A percentile compares a stretch with the other conserved stretches of the same genome.
These are phyloP conservation scores for Trematocara unimaculatum DNA, from an alignment of 2,113 vertebrate species.

Conservation along the genomic window DNA sequence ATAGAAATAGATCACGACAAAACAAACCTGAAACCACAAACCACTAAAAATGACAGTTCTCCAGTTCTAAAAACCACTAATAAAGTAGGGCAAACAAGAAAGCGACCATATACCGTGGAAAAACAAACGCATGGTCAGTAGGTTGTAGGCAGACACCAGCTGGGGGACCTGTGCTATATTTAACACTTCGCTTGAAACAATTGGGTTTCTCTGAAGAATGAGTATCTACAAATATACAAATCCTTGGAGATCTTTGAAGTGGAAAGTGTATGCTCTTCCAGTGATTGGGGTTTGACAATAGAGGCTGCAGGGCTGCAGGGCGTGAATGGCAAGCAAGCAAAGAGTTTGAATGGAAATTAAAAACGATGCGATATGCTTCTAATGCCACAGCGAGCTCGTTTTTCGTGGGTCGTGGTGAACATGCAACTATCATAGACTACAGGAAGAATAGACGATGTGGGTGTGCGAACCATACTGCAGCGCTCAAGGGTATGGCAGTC, in stretches of 20 bases:
- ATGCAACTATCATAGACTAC: not conserved
- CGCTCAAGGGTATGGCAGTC: constrained; percentile 65
- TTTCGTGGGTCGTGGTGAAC: not conserved
- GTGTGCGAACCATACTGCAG: constrained; percentile 36
- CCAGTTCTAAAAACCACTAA: not conserved
- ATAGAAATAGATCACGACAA: not conserved
- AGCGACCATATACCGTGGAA: not conserved
- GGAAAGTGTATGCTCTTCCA: not conserved
- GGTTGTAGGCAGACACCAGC: constrained; percentile 14
- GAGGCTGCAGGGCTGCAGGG: constrained; percentile 18
- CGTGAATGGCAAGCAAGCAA: constrained; percentile 22
- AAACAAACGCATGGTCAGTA: constrained; percentile 35
- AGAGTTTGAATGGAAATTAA: not conserved
- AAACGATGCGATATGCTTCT: not conserved
- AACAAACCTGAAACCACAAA: not conserved
- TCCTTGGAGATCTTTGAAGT: not conserved
- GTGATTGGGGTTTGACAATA: not conserved
- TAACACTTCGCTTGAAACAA: constrained; percentile 23
- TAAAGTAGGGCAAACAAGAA: constrained; percentile 40
- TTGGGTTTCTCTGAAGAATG: not conserved
- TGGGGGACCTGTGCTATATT: constrained; percentile 43
- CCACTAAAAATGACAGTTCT: not conserved
- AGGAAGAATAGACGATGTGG: constrained; percentile 15
- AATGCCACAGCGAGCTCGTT: not conserved
- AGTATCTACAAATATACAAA: not conserved